Percentiles rank a stretch among this genome's conserved stretches.
Conservation (phyloP, 53 echinoderm and acorn worm genomes). For the Holothuria scabra region DNA sequence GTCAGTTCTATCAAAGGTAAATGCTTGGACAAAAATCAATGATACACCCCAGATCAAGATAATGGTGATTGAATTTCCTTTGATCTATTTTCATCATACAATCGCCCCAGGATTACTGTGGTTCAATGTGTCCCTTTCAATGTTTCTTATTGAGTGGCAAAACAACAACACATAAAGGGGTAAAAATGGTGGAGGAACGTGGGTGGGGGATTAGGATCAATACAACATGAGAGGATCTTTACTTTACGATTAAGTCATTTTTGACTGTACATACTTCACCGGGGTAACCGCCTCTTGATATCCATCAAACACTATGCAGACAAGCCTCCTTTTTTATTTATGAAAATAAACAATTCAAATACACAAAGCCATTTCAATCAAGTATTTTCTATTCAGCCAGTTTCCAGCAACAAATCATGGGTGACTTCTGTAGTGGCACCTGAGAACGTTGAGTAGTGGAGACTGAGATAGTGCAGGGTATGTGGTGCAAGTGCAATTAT, state of each 20-base stretch:
- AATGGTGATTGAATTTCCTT: constrained; percentile 26
- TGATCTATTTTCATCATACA: constrained; percentile 27
- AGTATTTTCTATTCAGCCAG: too few relatives aligned
- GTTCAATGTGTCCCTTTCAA: constrained; percentile 30
- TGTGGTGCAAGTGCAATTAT: too few relatives aligned
- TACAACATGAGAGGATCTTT: constrained; percentile 18
- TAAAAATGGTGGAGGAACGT: constrained; percentile 17
- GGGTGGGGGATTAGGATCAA: constrained; percentile 43
- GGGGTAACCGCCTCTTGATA: constrained; percentile 20
- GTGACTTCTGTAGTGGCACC: too few relatives aligned
- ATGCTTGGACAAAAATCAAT: background rate
- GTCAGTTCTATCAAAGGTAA: background rate
- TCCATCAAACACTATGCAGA: constrained; percentile 14
- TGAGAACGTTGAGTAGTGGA: too few relatives aligned
- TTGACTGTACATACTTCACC: constrained; percentile 3
- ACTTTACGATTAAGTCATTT: constrained; percentile 32
- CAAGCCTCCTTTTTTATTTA: too few relatives aligned
- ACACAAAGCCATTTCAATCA: too few relatives aligned
- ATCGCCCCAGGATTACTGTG: background rate
- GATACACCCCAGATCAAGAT: constrained; percentile 22
- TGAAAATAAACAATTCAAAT: too few relatives aligned
- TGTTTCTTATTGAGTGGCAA: constrained; percentile 26
- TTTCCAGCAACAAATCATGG: too few relatives aligned
- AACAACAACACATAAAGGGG: background rate
- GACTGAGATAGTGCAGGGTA: too few relatives aligned